Base-by-base conservation (phyloP, 2,888 invertebrate genomes). In the Cephus runcator region DNA sequence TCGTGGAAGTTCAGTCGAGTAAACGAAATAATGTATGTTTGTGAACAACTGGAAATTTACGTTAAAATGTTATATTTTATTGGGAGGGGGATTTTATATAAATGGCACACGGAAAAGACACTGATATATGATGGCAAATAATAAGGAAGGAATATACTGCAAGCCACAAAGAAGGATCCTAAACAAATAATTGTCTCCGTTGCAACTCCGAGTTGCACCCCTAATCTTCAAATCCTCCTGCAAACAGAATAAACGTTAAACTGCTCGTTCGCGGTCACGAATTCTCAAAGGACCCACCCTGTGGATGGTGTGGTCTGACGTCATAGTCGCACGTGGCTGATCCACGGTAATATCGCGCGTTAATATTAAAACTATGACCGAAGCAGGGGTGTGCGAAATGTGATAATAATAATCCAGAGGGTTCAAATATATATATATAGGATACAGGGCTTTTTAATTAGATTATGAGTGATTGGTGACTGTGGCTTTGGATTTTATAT, bases 401-500 rank as follows among this genome's bases (percentile, higher is more conserved):
- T 34, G 73, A 56, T 78, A 78, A 78, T 78, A 78, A 78, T 75
- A 75, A 68, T 31, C 68, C 77, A 71, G 56, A 73, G 76, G 78
- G 56, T 77, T 56, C 56, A 36, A 4, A 56, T 56, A 40, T n/a
- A 11, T 40, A 74, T 56, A 56, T 34, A 11, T 56, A 74, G 75
- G 30, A 36, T 69, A 75, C 74, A 77, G 73, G 69, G 30, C 69
- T 79, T 83, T 85, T 83, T 83, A 84, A 84, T 85, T 83, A 81
- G 81, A 85, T 85, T 83, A 80, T 81, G 83, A 82, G 80, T 79
- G 84, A 85, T 85, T 81, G 81, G 78, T 81, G 78, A 82, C 80
- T 69, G 77, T 56, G 71, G 69, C 2, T 34, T 71, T 34, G 71
- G 71, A 36, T 77, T 34, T 69, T 31, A 77, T 68, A 75, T 68